phyloP scores from a whole-genome alignment of 1,140 invertebrate genomes.

The Ceratina australensis region DNA sequence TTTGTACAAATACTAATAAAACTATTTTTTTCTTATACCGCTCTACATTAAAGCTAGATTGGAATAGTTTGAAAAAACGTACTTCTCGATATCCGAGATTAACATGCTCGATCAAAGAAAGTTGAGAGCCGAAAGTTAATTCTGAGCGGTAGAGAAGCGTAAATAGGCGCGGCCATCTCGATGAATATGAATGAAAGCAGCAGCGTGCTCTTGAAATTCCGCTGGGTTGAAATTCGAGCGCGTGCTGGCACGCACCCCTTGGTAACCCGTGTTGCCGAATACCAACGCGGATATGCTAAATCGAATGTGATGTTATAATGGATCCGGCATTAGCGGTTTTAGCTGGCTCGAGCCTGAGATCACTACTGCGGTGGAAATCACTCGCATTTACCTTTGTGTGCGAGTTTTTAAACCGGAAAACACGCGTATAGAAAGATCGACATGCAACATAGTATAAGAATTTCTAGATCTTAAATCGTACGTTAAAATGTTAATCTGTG shows the following conservation, averaged over 20 bases:
- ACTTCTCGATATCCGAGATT: background rate
- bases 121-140: background rate
- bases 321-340: conserved; percentile 73
- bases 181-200: conserved; percentile 65
- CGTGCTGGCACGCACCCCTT: conserved; percentile 8
- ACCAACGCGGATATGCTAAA: conserved; percentile 64
- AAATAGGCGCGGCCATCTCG: conserved; percentile 50
- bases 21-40: no score
- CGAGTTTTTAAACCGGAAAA: background rate
- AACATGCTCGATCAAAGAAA: background rate
- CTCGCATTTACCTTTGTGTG: conserved; percentile 3
- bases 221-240: conserved; percentile 44
- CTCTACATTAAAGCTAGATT: no score
- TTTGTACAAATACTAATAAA: no score
- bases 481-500: no score
- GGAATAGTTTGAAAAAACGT: no score
- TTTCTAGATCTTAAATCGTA: no score
- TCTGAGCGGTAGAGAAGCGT: conserved; percentile 34
- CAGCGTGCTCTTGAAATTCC: conserved; percentile 47
- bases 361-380: conserved; percentile 58
- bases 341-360: conserved; percentile 49
- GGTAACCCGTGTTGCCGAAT: conserved; percentile 50
- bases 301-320: conserved; percentile 76
- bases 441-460: no score
- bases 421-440: no score